Evolutionary conservation across 2,888 invertebrate species (phyloP).

Genomic region (Drosophila prostipennis): DNA sequence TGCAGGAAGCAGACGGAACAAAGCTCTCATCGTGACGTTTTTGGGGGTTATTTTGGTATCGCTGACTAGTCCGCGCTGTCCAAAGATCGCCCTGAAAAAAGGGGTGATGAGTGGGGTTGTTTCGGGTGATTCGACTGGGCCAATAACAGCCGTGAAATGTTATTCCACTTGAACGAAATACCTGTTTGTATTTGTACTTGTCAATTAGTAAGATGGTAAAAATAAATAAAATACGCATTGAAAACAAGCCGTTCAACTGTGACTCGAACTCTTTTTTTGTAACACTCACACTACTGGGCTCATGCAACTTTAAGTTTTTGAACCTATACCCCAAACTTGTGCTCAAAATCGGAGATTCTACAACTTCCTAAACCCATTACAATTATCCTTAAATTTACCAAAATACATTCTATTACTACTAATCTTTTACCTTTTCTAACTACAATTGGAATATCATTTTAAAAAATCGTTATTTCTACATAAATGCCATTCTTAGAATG

Average conservation of each 20-base stretch:
- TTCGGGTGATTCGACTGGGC: slow-evolving; percentile 23
- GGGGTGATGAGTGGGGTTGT: slow-evolving; percentile 16
- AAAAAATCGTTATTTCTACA: too few species aligned
- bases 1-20: slow-evolving; percentile 32
- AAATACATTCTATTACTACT: too few species aligned
- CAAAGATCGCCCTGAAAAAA: slow-evolving; percentile 48
- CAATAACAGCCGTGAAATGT: slow-evolving; percentile 46
- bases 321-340: neutral
- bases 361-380: too few species aligned
- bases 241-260: neutral
- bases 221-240: slow-evolving; percentile 51
- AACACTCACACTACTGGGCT: neutral
- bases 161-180: slow-evolving; percentile 52
- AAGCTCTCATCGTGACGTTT: slow-evolving; percentile 52
- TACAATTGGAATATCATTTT: too few species aligned
- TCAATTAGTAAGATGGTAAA: slow-evolving; percentile 65
- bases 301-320: neutral
- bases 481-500: too few species aligned
- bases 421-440: too few species aligned
- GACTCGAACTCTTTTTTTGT: neutral
- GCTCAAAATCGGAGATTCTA: too few species aligned
- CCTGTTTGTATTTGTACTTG: slow-evolving; percentile 20
- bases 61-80: slow-evolving; percentile 21
- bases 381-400: too few species aligned
- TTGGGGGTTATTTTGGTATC: slow-evolving; percentile 48